Evolutionary conservation across 2,888 invertebrate species (phyloP).

Genomic region (Acleris cristana): DNA sequence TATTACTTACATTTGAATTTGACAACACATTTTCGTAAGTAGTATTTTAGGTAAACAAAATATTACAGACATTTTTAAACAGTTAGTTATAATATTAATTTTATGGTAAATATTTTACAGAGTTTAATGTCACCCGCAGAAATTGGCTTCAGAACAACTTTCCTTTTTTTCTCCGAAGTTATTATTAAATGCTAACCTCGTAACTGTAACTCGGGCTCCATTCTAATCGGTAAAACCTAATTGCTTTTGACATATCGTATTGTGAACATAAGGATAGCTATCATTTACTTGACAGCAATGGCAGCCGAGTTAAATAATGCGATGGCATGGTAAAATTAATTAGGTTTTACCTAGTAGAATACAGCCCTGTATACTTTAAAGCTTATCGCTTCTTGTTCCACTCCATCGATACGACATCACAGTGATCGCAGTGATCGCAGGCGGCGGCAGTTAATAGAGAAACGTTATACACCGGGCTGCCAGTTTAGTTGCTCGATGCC

Average conservation of each 20-base stretch:
- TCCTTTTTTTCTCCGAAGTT: constrained; percentile 43
- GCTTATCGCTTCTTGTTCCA: constrained; percentile 23
- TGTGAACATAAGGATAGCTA: no score
- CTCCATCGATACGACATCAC: constrained; percentile 16
- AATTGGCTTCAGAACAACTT: constrained; percentile 53
- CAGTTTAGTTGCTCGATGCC: constrained; percentile 1
- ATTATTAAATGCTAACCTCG: constrained; percentile 48
- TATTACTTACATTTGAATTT: no score
- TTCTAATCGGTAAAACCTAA: no score
- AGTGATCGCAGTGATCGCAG: no score
- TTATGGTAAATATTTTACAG: constrained; percentile 57
- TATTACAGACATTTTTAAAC: no score
- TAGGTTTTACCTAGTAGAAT: neutral
- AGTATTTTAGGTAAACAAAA: no score
- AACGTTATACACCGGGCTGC: constrained; percentile 12
- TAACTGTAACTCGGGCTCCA: constrained; percentile 13
- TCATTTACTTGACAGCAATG: no score
- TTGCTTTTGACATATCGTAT: no score
- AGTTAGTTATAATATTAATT: neutral
- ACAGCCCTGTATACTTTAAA: neutral
- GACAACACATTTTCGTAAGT: no score
- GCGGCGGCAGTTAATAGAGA: constrained; percentile 23
- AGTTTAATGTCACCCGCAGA: constrained; percentile 66
- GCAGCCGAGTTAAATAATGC: no score
- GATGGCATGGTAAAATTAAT: neutral